Conservation (phyloP, 37 sponge, comb jelly and placozoan species). For the Spongilla lacustris region DNA sequence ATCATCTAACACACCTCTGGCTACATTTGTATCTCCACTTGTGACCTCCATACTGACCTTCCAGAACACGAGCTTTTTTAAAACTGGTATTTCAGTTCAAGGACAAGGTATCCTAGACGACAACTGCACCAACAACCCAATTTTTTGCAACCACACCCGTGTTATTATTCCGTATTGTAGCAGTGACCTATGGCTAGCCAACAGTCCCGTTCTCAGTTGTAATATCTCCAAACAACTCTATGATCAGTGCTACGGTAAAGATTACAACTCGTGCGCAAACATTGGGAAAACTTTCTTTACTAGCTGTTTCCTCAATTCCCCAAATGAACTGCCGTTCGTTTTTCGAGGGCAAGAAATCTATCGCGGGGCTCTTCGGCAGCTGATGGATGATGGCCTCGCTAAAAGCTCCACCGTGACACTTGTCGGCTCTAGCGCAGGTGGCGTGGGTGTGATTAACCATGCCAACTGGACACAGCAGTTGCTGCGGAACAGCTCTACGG, state of each 20-base stretch:
- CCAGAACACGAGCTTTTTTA: background rate
- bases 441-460: constrained; percentile 75
- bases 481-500: background rate
- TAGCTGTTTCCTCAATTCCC: background rate
- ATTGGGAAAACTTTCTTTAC: background rate
- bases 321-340: constrained; percentile 50
- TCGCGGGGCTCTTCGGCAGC: constrained; percentile 43
- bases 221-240: background rate
- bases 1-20: background rate
- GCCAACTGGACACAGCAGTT: constrained; percentile 65
- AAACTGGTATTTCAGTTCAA: background rate
- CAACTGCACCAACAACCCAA: constrained; percentile 18
- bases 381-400: constrained; percentile 17
- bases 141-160: constrained; percentile 61
- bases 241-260: background rate
- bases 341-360: constrained; percentile 73
- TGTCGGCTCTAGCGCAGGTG: constrained; percentile 85
- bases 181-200: constrained; percentile 72
- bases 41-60: constrained; percentile 63
- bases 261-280: background rate
- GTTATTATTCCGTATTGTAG: constrained; percentile 86
- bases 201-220: background rate
- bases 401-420: constrained; percentile 51
- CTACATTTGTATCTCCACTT: constrained; percentile 23
- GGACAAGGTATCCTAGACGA: constrained; percentile 63